Evolutionary conservation across 1,140 invertebrate species (phyloP), one percentile per base, ranked within the genome.

Genomic region (Muscidifurax raptorellus): DNA sequence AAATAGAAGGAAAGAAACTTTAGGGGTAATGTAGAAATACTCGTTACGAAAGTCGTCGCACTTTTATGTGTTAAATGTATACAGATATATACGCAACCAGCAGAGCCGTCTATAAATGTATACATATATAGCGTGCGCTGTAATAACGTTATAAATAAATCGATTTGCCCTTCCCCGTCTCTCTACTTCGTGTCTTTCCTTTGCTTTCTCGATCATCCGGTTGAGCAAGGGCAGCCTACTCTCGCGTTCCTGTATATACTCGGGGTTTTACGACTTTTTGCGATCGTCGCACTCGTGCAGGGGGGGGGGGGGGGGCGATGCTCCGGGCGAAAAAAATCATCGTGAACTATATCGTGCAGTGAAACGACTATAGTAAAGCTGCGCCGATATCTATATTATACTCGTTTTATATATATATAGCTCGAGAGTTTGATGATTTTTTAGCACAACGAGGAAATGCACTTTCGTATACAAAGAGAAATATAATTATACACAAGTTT

Each of bases 81-180:
- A n/a, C 0, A 59, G 13, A 52, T 52, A 2, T 6, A 32, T 6
- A 5, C 9, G 44, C 12, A 52, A 59, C n/a, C 18, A 3, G 18
- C 18, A 6, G 0, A 18, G 18, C 18, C 52, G 52, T 59, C 52
- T 59, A 59, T 74, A 36, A 36, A 74, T 74, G 44, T 9, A 15
- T 59, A 59, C 44, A 36, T n/a, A 74, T 74, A 74, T 9, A 15
- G 18, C 15, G 13, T 5, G 32, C 36, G 12, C 32, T 36, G n/a
- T n/a, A 74, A 27, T 44, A 22, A 32, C 13, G 13, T 67, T 77
- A 77, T 77, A 83, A 69, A 83, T 83, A 83, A 71, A 67, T 77
- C 27, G 74, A 83, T 67, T 76, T 13, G 15, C 75, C 32, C 64
- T 71, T n/a, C 32, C 9, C 0, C n/a, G 12, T 7, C 1, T 40